A percentile compares a stretch with the other conserved stretches of the same genome.
phyloP scores from a whole-genome alignment of 2,797 vertebrate genomes.

The Pseudochirops cupreus region DNA sequence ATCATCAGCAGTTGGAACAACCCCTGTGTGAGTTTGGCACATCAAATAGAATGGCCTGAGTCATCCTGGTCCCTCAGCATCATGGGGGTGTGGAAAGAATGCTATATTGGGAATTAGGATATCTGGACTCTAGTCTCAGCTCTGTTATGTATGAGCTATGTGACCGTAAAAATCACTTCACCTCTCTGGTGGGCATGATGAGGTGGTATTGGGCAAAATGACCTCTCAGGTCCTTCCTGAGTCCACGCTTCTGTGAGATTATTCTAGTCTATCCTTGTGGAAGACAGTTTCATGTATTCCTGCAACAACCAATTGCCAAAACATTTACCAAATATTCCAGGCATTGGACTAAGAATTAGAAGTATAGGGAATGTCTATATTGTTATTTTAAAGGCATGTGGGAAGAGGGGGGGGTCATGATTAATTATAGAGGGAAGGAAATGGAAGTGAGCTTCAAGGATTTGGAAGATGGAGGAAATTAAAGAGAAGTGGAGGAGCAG shows the following conservation, averaged over 20 bases:
- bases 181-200: background rate
- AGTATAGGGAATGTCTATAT: background rate
- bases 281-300: background rate
- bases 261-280: background rate
- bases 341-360: background rate
- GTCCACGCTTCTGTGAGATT: background rate
- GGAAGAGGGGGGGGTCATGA: background rate
- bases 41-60: background rate
- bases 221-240: background rate
- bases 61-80: background rate
- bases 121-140: background rate
- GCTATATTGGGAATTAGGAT: background rate
- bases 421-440: background rate
- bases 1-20: background rate
- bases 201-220: background rate
- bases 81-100: background rate
- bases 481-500: background rate
- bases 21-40: background rate
- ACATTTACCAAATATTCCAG: background rate
- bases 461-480: background rate
- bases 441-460: background rate
- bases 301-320: background rate
- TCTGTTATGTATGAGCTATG: background rate
- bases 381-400: background rate
- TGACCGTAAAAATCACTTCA: background rate